phyloP scores from a whole-genome alignment of 2,888 invertebrate species.

The Ectobius pallidus region DNA sequence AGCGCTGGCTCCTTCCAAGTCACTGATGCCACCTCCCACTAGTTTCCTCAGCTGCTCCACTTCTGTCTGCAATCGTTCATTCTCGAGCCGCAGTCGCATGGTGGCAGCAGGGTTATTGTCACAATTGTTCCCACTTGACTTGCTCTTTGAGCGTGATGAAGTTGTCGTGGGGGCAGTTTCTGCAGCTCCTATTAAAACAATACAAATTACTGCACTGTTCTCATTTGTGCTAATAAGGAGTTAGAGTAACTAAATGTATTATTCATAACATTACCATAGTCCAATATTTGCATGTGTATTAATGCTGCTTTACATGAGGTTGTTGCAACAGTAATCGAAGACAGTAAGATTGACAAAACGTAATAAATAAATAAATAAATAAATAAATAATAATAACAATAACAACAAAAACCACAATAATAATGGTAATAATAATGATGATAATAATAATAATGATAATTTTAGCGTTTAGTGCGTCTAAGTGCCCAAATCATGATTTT shows the following conservation, averaged over 20 bases:
- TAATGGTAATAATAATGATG: not conserved
- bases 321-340: not conserved
- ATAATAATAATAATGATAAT: not conserved
- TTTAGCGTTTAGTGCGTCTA: too few relatives aligned
- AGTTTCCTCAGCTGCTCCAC: slow-evolving; percentile 71
- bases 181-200: slow-evolving; percentile 1
- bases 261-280: too few relatives aligned
- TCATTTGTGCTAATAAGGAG: too few relatives aligned
- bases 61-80: slow-evolving; percentile 77
- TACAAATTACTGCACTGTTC: too few relatives aligned
- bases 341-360: not conserved
- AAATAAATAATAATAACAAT: not conserved
- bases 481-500: too few relatives aligned
- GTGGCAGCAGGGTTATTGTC: slow-evolving; percentile 39
- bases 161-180: not conserved
- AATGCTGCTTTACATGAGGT: too few relatives aligned
- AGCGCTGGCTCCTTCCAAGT: slow-evolving; percentile 53
- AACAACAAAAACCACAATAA: too few relatives aligned
- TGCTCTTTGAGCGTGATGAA: slow-evolving; percentile 27
- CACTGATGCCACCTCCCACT: slow-evolving; percentile 66
- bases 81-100: slow-evolving; percentile 71
- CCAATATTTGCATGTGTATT: too few relatives aligned
- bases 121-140: slow-evolving; percentile 7
- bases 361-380: not conserved
- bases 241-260: too few relatives aligned